Percentiles rank a stretch among this genome's conserved stretches.
Evolutionary conservation across 2,113 vertebrate genomes (phyloP).

Genomic region (Erinaceus europaeus): DNA sequence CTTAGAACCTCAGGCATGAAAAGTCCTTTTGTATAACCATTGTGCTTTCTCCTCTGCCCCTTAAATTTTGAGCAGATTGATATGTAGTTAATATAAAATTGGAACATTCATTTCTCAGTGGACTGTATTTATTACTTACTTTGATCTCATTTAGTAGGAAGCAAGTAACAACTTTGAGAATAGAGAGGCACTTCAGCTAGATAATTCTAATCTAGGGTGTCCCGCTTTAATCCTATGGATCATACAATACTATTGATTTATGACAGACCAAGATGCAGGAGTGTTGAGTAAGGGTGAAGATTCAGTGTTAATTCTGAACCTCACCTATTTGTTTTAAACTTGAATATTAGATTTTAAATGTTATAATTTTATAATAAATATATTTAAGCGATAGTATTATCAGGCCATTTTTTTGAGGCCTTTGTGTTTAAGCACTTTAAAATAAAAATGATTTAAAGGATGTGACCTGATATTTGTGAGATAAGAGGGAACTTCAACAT

Average conservation of each 20-base stretch:
- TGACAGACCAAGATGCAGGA: neutral
- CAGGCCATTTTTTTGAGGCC: slow-evolving; percentile 71
- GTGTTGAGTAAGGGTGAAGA: slow-evolving; percentile 44
- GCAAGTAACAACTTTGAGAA: slow-evolving; percentile 33
- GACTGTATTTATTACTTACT: slow-evolving; percentile 11
- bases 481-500: slow-evolving; percentile 27
- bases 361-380: slow-evolving; percentile 73
- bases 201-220: slow-evolving; percentile 40
- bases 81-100: slow-evolving; percentile 24
- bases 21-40: too few species aligned
- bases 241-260: neutral
- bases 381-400: slow-evolving; percentile 63
- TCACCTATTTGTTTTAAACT: slow-evolving; percentile 69
- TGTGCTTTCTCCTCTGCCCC: too few species aligned
- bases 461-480: slow-evolving; percentile 46
- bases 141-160: slow-evolving; percentile 36
- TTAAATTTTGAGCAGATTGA: too few species aligned
- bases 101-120: slow-evolving; percentile 43
- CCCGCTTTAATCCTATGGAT: slow-evolving; percentile 64
- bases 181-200: slow-evolving; percentile 49
- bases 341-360: slow-evolving; percentile 68
- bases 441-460: slow-evolving; percentile 57
- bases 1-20: too few species aligned
- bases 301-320: slow-evolving; percentile 61
- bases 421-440: slow-evolving; percentile 77